Evolutionary conservation across 2,888 invertebrate genomes (phyloP).

Genomic region (Chrysopilus asiliformis): DNA sequence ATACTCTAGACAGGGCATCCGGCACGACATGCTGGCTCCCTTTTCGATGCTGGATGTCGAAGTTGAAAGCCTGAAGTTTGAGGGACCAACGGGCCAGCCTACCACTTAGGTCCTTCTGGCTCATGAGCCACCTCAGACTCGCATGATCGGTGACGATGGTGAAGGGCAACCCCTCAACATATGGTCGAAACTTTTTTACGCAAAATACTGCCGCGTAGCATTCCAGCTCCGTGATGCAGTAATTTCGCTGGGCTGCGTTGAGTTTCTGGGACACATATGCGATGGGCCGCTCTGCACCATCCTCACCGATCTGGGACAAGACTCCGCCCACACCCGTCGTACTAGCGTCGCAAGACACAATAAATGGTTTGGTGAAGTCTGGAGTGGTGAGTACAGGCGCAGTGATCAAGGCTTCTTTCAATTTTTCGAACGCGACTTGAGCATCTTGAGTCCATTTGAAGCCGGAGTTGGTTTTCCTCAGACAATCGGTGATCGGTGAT

Average conservation of each 20-base stretch:
- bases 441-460: not conserved
- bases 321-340: constrained; percentile 4
- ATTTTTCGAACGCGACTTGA: not conserved
- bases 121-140: constrained; percentile 1
- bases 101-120: constrained; percentile 2
- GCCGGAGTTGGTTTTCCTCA: not conserved
- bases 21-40: constrained; percentile 19
- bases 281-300: not conserved
- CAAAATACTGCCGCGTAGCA: constrained; percentile 11
- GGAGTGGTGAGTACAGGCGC: not conserved
- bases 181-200: constrained; percentile 19
- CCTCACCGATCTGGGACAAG: not conserved
- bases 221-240: constrained; percentile 11
- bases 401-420: not conserved
- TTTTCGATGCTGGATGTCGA: constrained; percentile 18
- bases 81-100: constrained; percentile 17
- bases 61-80: constrained; percentile 13
- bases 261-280: not conserved
- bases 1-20: constrained; percentile 18
- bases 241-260: constrained; percentile 1
- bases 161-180: constrained; percentile 15
- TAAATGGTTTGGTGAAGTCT: constrained; percentile 1
- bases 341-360: not conserved
- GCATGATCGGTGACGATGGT: constrained; percentile 5
- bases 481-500: not conserved